Evolutionary conservation across 2,797 vertebrate genomes (phyloP).

Genomic region (Orestias chungarensis): DNA sequence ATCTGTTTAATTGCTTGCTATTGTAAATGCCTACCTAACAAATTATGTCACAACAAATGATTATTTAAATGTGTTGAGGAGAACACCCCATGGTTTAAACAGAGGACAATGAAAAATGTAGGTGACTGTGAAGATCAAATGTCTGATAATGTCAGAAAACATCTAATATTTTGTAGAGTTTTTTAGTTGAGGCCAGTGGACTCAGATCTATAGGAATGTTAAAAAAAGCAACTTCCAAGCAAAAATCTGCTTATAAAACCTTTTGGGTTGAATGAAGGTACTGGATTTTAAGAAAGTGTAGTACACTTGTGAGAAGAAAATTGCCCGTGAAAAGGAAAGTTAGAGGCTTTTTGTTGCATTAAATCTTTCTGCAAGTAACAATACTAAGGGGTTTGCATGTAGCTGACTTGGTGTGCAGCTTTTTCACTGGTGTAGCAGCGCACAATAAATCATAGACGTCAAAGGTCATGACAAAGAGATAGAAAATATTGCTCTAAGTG

Average conservation of each 20-base stretch:
- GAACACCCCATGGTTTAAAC: background rate
- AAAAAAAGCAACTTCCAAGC: background rate
- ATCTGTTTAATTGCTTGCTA: background rate
- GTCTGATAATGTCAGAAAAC: background rate
- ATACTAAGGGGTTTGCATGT: conserved; percentile 31
- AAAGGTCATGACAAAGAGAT: conserved; percentile 61
- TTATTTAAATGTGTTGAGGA: background rate
- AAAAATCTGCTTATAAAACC: conserved; percentile 10
- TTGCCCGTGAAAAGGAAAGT: conserved; percentile 1
- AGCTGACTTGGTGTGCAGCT: conserved; percentile 18
- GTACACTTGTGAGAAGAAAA: conserved; percentile 36
- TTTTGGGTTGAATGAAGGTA: conserved; percentile 12
- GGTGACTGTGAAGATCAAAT: background rate
- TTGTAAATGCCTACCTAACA: background rate
- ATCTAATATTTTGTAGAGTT: background rate
- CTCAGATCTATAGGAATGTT: too few relatives aligned
- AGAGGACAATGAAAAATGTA: background rate
- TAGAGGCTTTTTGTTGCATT: conserved; percentile 20
- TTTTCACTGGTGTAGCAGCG: conserved; percentile 14
- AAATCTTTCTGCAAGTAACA: conserved; percentile 41
- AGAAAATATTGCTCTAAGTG: conserved; percentile 47
- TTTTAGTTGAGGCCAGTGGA: too few relatives aligned
- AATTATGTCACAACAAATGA: background rate
- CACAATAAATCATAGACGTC: conserved; percentile 62
- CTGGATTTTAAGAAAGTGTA: conserved; percentile 19